Evolutionary conservation across 92 coral and sea anemone genomes (phyloP).

Genomic region (Umimayanthus kanabou): DNA sequence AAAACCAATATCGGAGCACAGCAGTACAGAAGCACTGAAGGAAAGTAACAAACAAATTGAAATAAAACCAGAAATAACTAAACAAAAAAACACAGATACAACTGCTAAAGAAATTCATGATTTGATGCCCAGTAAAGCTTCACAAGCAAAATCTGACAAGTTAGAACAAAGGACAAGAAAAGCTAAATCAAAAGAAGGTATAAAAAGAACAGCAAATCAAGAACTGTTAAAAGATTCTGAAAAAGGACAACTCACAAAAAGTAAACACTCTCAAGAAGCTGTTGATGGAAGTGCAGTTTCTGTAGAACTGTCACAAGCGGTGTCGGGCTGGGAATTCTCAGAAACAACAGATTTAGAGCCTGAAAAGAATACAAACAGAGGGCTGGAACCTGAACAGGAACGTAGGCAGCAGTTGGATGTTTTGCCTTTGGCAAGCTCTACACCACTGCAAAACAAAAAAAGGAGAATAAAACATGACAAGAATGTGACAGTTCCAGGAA

Average conservation of each 20-base stretch:
- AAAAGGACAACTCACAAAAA: not conserved
- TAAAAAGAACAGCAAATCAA: not conserved
- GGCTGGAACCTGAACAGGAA: not conserved
- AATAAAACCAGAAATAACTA: not conserved
- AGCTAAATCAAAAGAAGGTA: not conserved
- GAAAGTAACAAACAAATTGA: not conserved
- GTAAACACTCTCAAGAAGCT: not conserved
- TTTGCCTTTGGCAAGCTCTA: constrained; percentile 56
- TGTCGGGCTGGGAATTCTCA: not conserved
- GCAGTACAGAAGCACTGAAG: not conserved
- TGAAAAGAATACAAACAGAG: not conserved
- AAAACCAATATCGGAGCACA: not conserved
- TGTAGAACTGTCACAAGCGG: constrained; percentile 7
- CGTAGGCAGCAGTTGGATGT: not conserved
- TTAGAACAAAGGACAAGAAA: constrained; percentile 6
- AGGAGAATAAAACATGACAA: not conserved
- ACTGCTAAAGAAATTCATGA: not conserved
- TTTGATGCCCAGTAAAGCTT: not conserved
- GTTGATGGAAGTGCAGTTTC: constrained; percentile 27
- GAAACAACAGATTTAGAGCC: not conserved
- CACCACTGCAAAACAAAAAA: constrained; percentile 31
- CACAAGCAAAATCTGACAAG: not conserved
- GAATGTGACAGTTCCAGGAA: not conserved
- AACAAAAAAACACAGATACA: not conserved
- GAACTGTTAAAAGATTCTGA: not conserved